These are phyloP conservation scores for Ormia ochracea DNA, from an alignment of 2,888 invertebrate genomes.

Conservation along the genomic window DNA sequence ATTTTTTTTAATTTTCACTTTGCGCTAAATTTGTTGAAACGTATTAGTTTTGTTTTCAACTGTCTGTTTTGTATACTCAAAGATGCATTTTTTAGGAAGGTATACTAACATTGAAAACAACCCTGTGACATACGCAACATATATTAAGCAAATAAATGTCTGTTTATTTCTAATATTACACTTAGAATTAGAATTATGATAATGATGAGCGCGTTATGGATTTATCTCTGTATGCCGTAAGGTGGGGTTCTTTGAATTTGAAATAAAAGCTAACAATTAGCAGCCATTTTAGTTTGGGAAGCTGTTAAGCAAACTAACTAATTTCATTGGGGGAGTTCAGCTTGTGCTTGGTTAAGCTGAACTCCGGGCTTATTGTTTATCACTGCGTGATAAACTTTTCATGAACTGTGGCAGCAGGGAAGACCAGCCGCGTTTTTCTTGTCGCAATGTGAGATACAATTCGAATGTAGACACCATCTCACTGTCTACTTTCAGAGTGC, in stretches of 20 bases:
- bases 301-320: constrained; percentile 53
- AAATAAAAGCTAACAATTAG: constrained; percentile 26
- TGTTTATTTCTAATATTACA: neutral
- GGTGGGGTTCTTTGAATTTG: constrained; percentile 57
- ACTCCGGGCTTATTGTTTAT: constrained; percentile 74
- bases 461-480: constrained; percentile 73
- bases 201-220: constrained; percentile 37
- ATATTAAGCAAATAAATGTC: constrained; percentile 25
- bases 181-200: constrained; percentile 32
- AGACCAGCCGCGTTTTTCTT: constrained; percentile 74
- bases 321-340: constrained; percentile 67
- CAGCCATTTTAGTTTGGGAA: constrained; percentile 11
- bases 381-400: constrained; percentile 73
- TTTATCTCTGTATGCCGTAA: constrained; percentile 51
- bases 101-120: too few relatives aligned
- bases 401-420: constrained; percentile 73
- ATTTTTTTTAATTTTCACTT: too few relatives aligned
- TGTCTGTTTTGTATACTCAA: too few relatives aligned
- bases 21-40: too few relatives aligned
- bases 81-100: too few relatives aligned
- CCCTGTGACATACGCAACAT: too few relatives aligned
- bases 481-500: constrained; percentile 71
- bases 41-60: too few relatives aligned
- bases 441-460: constrained; percentile 72
- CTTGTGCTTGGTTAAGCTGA: constrained; percentile 73